phyloP scores from a whole-genome alignment of 2,113 vertebrate genomes.

The Dasyornis broadbenti region DNA sequence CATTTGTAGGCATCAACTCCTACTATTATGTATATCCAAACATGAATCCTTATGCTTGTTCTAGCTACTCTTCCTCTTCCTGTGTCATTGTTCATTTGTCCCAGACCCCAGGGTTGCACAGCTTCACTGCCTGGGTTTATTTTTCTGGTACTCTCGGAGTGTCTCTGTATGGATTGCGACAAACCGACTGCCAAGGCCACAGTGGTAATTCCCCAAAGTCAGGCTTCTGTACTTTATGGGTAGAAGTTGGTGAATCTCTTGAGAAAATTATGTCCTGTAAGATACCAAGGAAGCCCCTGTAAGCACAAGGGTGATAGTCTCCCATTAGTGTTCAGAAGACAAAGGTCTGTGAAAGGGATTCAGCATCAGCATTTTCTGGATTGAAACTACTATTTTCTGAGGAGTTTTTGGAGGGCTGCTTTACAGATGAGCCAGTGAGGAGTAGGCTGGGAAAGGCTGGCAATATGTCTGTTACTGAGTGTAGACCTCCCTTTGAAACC shows the following conservation, averaged over 20 bases:
- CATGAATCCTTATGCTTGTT: not conserved
- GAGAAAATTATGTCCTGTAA: not conserved
- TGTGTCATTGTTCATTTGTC: not conserved
- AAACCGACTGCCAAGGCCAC: not conserved
- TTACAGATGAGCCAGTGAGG: not conserved
- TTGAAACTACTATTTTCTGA: not conserved
- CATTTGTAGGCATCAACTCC: not conserved
- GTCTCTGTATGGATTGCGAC: not conserved
- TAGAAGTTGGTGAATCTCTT: not conserved
- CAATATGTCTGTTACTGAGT: accelerated
- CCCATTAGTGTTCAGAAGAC: not conserved
- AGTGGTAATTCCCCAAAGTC: not conserved
- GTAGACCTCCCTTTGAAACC: not conserved
- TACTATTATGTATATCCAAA: not conserved
- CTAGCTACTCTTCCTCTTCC: not conserved
- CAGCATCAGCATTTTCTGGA: not conserved
- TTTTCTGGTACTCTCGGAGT: not conserved
- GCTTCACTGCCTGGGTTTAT: not conserved
- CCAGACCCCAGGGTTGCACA: not conserved
- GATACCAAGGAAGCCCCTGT: not conserved
- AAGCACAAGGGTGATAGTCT: not conserved
- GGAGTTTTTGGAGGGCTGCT: not conserved
- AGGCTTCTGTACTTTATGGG: not conserved
- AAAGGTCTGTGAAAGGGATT: not conserved
- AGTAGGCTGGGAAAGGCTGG: not conserved